These are phyloP conservation scores for Jacana jacana DNA, from an alignment of 2,113 vertebrate genomes.

Conservation along the genomic window DNA sequence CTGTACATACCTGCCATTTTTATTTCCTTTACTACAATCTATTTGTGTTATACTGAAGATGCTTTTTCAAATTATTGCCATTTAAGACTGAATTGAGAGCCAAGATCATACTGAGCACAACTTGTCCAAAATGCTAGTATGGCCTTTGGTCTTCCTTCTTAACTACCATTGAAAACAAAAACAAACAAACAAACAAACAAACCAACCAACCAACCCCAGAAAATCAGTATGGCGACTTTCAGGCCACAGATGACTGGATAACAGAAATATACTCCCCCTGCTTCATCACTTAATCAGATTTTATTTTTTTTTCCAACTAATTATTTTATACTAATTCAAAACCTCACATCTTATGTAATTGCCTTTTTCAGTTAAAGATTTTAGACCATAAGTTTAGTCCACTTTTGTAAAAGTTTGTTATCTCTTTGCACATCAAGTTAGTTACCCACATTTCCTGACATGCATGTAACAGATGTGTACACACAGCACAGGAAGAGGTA, in stretches of 20 bases:
- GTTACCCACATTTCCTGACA: neutral
- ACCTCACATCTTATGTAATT: neutral
- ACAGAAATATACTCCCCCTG: neutral
- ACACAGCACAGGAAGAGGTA: neutral
- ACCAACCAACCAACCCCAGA: too few species aligned
- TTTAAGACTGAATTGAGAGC: neutral
- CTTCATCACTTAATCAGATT: neutral
- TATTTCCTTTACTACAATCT: neutral
- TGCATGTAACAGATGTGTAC: fast-evolving
- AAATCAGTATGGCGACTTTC: neutral
- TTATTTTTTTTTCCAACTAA: neutral
- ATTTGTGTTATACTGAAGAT: neutral
- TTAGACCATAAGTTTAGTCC: neutral
- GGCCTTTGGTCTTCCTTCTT: neutral
- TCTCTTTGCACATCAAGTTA: neutral
- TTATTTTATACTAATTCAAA: neutral
- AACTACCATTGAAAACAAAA: neutral
- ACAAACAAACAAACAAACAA: neutral
- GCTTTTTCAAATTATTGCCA: neutral
- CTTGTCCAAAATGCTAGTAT: neutral
- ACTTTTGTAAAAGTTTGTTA: neutral
- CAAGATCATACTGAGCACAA: neutral
- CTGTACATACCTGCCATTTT: neutral
- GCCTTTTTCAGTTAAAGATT: neutral
- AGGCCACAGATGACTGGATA: neutral